Percentiles rank a stretch among this genome's conserved stretches.
These are phyloP conservation scores for Tetrao urogallus DNA, from an alignment of 2,113 vertebrate genomes.

Conservation along the genomic window DNA sequence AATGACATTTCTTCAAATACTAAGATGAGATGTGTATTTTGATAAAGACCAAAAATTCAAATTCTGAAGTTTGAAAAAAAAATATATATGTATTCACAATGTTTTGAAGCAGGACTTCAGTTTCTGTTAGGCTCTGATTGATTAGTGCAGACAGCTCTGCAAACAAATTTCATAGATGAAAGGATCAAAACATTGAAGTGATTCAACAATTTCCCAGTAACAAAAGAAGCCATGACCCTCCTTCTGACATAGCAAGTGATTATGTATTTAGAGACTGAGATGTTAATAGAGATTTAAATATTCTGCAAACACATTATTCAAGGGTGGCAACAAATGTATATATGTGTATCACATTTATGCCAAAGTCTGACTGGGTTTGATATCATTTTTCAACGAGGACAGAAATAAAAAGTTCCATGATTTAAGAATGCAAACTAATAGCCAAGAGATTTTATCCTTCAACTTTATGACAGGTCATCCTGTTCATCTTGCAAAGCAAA, in stretches of 20 bases:
- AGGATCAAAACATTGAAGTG: background rate
- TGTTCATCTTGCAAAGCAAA: background rate
- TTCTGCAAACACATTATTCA: background rate
- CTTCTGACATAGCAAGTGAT: background rate
- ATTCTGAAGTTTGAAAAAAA: background rate
- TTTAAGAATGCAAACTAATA: background rate
- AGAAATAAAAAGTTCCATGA: background rate
- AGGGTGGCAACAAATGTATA: background rate
- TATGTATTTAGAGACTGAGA: background rate
- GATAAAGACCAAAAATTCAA: background rate
- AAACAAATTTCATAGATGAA: background rate
- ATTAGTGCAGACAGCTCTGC: background rate
- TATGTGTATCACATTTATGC: background rate
- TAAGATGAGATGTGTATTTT: background rate
- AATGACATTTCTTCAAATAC: background rate
- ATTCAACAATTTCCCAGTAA: background rate
- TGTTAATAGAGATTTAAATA: background rate
- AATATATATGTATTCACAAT: background rate
- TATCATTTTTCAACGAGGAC: background rate
- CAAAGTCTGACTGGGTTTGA: background rate
- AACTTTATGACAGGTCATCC: background rate
- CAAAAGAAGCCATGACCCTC: background rate
- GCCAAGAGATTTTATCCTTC: background rate
- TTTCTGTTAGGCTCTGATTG: background rate
- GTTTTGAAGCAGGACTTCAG: background rate